Evolutionary conservation across 2,113 vertebrate species (phyloP).

Genomic region (Myxocyprinus asiaticus): DNA sequence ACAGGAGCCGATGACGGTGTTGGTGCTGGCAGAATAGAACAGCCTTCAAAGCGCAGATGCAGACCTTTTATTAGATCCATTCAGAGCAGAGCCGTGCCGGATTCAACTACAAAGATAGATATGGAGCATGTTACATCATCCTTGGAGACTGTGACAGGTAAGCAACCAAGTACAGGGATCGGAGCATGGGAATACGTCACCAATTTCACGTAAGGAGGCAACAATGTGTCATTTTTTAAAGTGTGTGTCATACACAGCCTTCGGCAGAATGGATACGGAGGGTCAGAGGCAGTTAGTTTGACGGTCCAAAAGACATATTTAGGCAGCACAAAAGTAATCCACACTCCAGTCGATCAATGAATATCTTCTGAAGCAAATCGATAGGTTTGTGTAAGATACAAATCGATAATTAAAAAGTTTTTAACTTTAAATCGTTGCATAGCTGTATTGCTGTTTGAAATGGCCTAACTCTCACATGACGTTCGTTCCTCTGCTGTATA

Average conservation of each 20-base stretch:
- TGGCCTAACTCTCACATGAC: no score
- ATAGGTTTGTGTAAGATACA: no score
- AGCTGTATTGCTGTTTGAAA: no score
- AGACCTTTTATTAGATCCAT: not conserved
- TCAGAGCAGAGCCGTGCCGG: not conserved
- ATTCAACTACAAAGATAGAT: not conserved
- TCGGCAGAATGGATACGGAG: not conserved
- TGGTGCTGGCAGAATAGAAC: not conserved
- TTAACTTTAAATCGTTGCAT: no score
- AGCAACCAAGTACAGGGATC: not conserved
- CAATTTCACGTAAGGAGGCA: not conserved
- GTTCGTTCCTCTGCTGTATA: no score
- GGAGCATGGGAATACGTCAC: not conserved
- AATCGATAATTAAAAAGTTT: no score
- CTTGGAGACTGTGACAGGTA: not conserved
- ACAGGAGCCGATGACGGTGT: not conserved
- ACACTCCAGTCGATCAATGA: no score
- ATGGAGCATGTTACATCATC: not conserved
- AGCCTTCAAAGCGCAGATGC: not conserved
- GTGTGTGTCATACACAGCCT: not conserved
- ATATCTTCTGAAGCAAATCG: no score
- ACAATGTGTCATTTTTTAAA: not conserved
- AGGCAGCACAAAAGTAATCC: no score
- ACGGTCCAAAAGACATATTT: no score
- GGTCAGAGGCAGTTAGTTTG: not conserved